Percentiles rank a stretch among this genome's conserved stretches.
Evolutionary conservation across 2,888 invertebrate genomes (phyloP).

Genomic region (Didymodactylos carnosus): DNA sequence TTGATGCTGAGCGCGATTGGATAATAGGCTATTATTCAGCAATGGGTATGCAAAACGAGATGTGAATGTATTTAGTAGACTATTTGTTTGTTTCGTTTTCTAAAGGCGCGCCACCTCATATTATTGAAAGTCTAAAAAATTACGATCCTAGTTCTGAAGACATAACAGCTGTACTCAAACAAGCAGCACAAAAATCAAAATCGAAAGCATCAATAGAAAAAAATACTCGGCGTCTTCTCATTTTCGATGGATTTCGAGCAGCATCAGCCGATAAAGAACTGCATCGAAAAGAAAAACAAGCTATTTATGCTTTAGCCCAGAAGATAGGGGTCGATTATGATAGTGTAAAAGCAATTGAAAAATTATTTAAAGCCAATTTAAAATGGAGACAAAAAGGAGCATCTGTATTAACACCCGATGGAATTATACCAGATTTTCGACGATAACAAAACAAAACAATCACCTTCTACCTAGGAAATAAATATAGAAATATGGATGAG

Average conservation of each 20-base stretch:
- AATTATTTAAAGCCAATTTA: too few relatives aligned
- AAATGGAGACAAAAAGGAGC: too few relatives aligned
- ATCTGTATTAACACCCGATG: too few relatives aligned
- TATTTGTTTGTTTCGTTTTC: background rate
- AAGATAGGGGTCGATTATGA: too few relatives aligned
- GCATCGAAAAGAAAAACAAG: background rate
- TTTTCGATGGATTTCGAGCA: background rate
- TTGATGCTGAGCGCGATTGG: background rate
- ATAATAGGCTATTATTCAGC: background rate
- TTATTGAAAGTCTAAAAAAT: background rate
- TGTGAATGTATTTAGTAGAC: background rate
- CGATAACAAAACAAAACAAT: too few relatives aligned
- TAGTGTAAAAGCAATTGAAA: too few relatives aligned
- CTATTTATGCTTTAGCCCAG: background rate
- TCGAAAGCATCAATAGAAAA: background rate
- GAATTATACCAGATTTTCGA: too few relatives aligned
- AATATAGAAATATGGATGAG: too few relatives aligned
- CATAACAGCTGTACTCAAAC: background rate
- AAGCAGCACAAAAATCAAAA: too few relatives aligned
- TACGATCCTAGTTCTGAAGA: background rate
- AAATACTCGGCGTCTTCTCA: background rate
- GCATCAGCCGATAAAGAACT: background rate
- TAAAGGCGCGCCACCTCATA: background rate
- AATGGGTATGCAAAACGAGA: background rate
- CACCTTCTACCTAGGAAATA: too few relatives aligned